Evolutionary conservation across 2,888 invertebrate genomes (phyloP).

Genomic region (Electrophaes corylata): DNA sequence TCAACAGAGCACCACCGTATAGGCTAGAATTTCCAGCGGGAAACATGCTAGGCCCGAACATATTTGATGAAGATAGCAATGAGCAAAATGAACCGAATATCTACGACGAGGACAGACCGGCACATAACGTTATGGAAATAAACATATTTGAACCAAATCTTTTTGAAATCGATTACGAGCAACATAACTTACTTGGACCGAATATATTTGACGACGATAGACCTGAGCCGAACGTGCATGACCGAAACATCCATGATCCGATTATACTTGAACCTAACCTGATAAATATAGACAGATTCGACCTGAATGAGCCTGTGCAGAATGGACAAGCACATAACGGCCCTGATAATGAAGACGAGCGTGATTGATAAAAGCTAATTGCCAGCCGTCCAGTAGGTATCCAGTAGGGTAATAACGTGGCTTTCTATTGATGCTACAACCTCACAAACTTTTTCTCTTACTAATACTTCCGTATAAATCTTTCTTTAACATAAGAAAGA

Average conservation of each 20-base stretch:
- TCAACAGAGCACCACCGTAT: slow-evolving; percentile 4
- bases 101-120: slow-evolving; percentile 7
- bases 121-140: slow-evolving; percentile 16
- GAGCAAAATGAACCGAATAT: slow-evolving; percentile 10
- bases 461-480: not conserved
- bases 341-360: slow-evolving; percentile 9
- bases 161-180: slow-evolving; percentile 1
- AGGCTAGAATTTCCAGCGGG: slow-evolving; percentile 10
- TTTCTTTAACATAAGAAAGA: slow-evolving; percentile 14
- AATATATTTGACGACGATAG: slow-evolving; percentile 20
- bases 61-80: slow-evolving; percentile 26
- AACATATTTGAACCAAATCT: slow-evolving; percentile 13
- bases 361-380: slow-evolving; percentile 1
- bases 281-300: slow-evolving; percentile 5
- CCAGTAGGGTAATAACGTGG: not conserved
- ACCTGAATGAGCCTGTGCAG: slow-evolving; percentile 8
- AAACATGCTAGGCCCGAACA: slow-evolving; percentile 16
- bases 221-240: slow-evolving; percentile 8
- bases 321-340: slow-evolving; percentile 5
- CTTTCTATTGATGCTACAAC: too few relatives aligned
- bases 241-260: slow-evolving; percentile 1
- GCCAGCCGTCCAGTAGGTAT: not conserved
- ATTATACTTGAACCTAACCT: slow-evolving; percentile 14
- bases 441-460: too few relatives aligned
- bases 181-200: not conserved